Base-by-base conservation (phyloP, 2,797 vertebrate genomes). In the Chrysocyon brachyurus region DNA sequence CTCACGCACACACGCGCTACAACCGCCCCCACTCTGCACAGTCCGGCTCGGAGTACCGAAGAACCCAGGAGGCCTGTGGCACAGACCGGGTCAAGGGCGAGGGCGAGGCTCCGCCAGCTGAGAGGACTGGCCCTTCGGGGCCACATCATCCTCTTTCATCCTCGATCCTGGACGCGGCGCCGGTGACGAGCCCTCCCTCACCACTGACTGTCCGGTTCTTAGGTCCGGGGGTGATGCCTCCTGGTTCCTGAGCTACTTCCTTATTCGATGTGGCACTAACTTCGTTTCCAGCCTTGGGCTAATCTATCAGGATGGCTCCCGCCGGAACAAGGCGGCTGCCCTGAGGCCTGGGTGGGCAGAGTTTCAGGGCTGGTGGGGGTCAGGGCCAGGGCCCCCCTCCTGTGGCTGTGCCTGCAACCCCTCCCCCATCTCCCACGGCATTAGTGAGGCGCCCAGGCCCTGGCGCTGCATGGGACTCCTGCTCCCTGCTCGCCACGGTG, bases 221-320 rank as follows among this genome's bases (percentile, higher is more conserved):
- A 26, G 49, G 21, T 31, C n/a, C 0, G 10, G 64, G 59, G 46
- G 24, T 1, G 21, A 11, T 0, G 12, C 77, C 49, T 56, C n/a
- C 61, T 56, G 17, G 12, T 36, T n/a, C 36, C 19, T 0, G 3
- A 33, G 46, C 22, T 3, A 3, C 54, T 68, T 90, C 61, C 61
- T 22, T 36, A 15, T 5, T 22, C 26, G 0, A 0, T 11, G 33
- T 22, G 49, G 63, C 26, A 22, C n/a, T 22, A 52, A 10, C n/a
- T 1, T n/a, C 2, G 8, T 5, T 22, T 28, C n/a, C 24, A 5
- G 46, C 5, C 10, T 3, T 6, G 4, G 26, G 17, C 33, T 15
- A 2, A 28, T 46, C 14, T 1, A 1, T 31, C 56, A 46, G 87
- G 49, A 12, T 0, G 21, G 56, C 36, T 61, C 70, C 56, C 31